Evolutionary conservation across 2,113 vertebrate species (phyloP).

Genomic region (Boulengerochromis microlepis): DNA sequence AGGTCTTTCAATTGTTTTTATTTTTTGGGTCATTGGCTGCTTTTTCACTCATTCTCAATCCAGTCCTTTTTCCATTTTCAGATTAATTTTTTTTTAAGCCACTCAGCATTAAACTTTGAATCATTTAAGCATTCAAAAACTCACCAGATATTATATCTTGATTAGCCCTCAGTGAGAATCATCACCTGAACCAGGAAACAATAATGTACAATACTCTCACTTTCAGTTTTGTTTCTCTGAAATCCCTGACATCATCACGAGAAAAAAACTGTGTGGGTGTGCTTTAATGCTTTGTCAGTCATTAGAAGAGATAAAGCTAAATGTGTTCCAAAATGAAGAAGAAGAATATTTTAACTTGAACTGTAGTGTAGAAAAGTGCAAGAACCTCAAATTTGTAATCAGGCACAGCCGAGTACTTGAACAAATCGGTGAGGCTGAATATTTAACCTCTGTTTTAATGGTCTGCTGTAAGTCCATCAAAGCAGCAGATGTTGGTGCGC

Average conservation of each 20-base stretch:
- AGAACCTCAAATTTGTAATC: background rate
- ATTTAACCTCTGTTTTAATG: background rate
- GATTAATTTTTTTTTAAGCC: background rate
- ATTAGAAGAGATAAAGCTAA: background rate
- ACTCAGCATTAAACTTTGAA: background rate
- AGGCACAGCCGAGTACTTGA: background rate
- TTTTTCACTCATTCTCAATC: background rate
- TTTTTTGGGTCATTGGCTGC: background rate
- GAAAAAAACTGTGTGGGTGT: background rate
- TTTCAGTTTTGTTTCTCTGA: background rate
- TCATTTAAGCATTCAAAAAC: background rate
- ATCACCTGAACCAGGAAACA: background rate
- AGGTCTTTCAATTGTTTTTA: rapidly evolving
- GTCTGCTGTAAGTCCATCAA: background rate
- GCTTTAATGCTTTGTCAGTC: background rate
- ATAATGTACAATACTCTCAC: background rate
- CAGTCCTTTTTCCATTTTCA: background rate
- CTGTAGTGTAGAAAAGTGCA: rapidly evolving
- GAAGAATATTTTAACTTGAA: background rate
- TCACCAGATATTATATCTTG: rapidly evolving
- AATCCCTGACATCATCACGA: background rate
- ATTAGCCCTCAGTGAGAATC: background rate
- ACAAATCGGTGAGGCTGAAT: rapidly evolving
- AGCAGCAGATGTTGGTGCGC: background rate
- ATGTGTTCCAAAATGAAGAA: background rate